Base-by-base conservation (phyloP, 2,888 invertebrate species). In the Mythimna vitellina region DNA sequence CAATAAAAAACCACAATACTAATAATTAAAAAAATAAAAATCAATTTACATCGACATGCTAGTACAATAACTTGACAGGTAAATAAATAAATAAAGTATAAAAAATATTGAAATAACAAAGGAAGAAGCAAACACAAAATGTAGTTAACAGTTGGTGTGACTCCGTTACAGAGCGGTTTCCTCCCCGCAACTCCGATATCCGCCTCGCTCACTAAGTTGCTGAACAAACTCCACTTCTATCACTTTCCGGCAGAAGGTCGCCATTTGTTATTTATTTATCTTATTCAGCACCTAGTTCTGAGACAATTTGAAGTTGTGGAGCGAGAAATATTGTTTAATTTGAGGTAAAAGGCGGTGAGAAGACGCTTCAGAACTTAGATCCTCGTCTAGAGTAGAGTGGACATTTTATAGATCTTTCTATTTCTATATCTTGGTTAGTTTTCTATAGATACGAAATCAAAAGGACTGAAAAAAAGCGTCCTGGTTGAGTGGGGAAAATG, bases 61-160 rank as follows among this genome's bases (percentile, higher is more conserved):
- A n/a, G n/a, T n/a, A n/a, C n/a, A n/a, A n/a, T n/a, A n/a, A n/a
- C n/a, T n/a, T n/a, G n/a, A n/a, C n/a, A n/a, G n/a, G n/a, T n/a
- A n/a, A n/a, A n/a, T n/a, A n/a, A n/a, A n/a, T n/a, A n/a, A n/a
- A n/a, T n/a, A n/a, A n/a, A n/a, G n/a, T n/a, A n/a, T n/a, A 29
- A 29, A 29, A 29, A 29, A 29, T 29, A 29, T 2, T 29, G 29
- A 29, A 29, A 17, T 67, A 66, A 72, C 65, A 66, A 77, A 60
- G 32, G 54, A 63, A 75, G 60, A 35, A 73, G n/a, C 80, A 77
- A 85, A 85, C 84, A 84, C 80, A 83, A 82, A 74, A 64, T 65
- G 76, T 82, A 76, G 86, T 85, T 85, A 85, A 73, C 73, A 84
- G 84, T 85, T 85, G 70, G 76, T 82, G 81, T 77, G 82, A 84